phyloP scores from a whole-genome alignment of 2,113 vertebrate genomes.

The Stigmatopora nigra region DNA sequence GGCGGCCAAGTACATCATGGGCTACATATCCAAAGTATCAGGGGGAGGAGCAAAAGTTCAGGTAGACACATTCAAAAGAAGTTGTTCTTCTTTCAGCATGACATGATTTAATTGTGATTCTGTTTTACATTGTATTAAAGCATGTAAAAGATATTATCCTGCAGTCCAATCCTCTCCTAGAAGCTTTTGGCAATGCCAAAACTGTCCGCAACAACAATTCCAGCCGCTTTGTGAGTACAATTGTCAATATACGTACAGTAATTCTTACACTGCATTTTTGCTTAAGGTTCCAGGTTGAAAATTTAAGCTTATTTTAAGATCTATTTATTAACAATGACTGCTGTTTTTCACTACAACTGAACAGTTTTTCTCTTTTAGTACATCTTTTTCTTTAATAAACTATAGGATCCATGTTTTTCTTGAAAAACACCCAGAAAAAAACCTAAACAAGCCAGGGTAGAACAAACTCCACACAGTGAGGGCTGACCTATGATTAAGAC shows the following conservation, averaged over 20 bases:
- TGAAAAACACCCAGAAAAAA: too few relatives aligned
- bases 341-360: too few relatives aligned
- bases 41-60: conserved; percentile 93
- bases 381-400: too few relatives aligned
- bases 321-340: too few relatives aligned
- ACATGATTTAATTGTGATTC: not conserved
- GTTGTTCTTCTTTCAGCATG: not conserved
- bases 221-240: conserved; percentile 74
- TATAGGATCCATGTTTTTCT: too few relatives aligned
- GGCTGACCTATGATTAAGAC: too few relatives aligned
- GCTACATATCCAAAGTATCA: conserved; percentile 97
- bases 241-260: not conserved
- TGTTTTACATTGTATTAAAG: conserved; percentile 30
- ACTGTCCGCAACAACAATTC: conserved; percentile 80
- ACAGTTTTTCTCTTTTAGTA: too few relatives aligned
- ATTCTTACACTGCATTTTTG: not conserved
- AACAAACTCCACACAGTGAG: too few relatives aligned
- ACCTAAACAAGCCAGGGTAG: too few relatives aligned
- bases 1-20: conserved; percentile 98
- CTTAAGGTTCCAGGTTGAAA: not conserved
- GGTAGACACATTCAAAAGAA: conserved; percentile 60
- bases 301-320: too few relatives aligned
- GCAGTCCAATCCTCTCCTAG: conserved; percentile 75
- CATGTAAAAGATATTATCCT: conserved; percentile 79
- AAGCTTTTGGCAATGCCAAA: conserved; percentile 78